phyloP scores from a whole-genome alignment of 2,888 invertebrate genomes.

The Tetragonula carbonaria region DNA sequence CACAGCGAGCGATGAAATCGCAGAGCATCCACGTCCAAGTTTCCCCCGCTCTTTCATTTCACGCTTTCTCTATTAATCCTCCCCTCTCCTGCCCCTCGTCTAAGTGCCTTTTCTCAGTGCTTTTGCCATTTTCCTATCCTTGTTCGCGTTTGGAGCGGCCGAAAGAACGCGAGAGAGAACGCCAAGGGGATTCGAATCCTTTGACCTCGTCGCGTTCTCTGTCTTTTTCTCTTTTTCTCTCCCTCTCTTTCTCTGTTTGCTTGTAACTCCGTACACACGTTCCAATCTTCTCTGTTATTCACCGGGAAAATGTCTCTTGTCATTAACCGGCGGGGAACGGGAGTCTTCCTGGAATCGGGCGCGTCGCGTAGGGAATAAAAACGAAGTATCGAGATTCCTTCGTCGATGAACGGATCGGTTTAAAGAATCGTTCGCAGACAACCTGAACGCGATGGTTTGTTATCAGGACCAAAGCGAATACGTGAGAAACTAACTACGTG shows the following conservation, averaged over 20 bases:
- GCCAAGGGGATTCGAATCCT: slow-evolving; percentile 10
- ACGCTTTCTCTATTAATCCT: slow-evolving; percentile 46
- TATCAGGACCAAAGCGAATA: not conserved
- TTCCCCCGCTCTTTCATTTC: slow-evolving; percentile 33
- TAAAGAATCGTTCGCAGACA: not conserved
- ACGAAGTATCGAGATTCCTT: not conserved
- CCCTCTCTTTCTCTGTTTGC: not conserved
- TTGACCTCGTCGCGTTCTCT: slow-evolving; percentile 1
- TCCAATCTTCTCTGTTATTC: not conserved
- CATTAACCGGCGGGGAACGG: not conserved
- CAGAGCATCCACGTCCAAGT: slow-evolving; percentile 11
- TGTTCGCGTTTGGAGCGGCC: too few species aligned
- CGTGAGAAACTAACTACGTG: not conserved
- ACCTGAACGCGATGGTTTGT: not conserved
- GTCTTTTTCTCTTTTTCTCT: not conserved
- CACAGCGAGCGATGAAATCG: slow-evolving; percentile 30
- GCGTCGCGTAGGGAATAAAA: not conserved
- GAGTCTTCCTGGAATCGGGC: not conserved
- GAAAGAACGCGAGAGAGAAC: too few species aligned
- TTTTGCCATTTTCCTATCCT: not conserved
- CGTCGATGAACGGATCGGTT: not conserved
- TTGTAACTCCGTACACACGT: slow-evolving; percentile 4
- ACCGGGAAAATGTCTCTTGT: not conserved
- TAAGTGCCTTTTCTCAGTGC: slow-evolving; percentile 32
- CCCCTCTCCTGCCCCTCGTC: not conserved